phyloP scores from a whole-genome alignment of 1,140 invertebrate genomes.

The Phenacoccus solenopsis region DNA sequence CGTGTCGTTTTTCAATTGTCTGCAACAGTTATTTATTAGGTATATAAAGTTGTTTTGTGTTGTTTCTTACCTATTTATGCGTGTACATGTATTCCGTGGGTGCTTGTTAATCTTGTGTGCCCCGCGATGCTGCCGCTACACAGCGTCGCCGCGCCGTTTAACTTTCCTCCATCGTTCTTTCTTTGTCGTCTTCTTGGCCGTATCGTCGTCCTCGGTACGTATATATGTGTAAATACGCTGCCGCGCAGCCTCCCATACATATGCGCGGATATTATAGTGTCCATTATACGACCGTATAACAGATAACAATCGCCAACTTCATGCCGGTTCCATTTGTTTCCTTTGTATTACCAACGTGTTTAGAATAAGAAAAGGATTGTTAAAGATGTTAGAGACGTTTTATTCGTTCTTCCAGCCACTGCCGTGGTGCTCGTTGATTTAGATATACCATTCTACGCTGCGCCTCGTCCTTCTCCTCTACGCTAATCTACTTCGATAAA shows the following conservation, averaged over 20 bases:
- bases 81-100: conserved; percentile 14
- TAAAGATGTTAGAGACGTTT: conserved; percentile 16
- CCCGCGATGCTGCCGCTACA: not conserved
- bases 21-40: conserved; percentile 5
- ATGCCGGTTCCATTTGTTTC: conserved; percentile 14
- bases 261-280: conserved; percentile 7
- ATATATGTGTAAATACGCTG: no score
- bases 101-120: conserved; percentile 10
- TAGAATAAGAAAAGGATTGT: conserved; percentile 12
- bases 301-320: conserved; percentile 14
- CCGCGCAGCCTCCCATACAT: no score
- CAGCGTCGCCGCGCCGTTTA: not conserved
- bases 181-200: not conserved
- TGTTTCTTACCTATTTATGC: conserved; percentile 18
- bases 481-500: no score
- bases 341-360: conserved; percentile 15
- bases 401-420: not conserved
- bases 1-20: conserved; percentile 4
- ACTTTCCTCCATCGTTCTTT: not conserved
- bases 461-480: not conserved
- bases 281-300: conserved; percentile 10
- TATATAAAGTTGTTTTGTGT: conserved; percentile 18
- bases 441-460: not conserved
- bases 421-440: conserved; percentile 7
- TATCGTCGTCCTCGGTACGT: no score